Base-by-base conservation (phyloP, 2,113 vertebrate genomes). In the Erinaceus europaeus region DNA sequence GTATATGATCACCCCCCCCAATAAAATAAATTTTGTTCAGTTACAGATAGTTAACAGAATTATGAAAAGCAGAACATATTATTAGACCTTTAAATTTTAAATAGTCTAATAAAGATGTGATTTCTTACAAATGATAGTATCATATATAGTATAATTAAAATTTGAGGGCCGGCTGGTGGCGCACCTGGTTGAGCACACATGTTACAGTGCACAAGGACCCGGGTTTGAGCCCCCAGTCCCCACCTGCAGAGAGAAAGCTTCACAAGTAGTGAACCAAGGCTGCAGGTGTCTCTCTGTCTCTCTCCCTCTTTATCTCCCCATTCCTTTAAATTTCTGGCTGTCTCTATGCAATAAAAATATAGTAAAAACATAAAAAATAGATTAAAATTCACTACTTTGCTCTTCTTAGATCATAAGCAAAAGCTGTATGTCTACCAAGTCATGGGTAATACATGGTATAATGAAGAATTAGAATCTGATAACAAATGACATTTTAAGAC, bases 71-170 rank as follows among this genome's bases (percentile, higher is more conserved):
- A 72, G 38, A 62, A 46, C 21, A 42, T 14, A 61, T 74, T 69
- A 38, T 84, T 77, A 71, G 36, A 69, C 69, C 40, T 81, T 80
- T 68, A 61, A 25, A 59, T 74, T 38, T 80, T 76, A 71, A 82
- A 44, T 12, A 69, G 23, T 55, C 15, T 34, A 84, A 57, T 44
- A 50, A 62, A 13, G 64, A 14, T 73, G 79, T 15, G 46, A 1
- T 79, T 89, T 86, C 32, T 81, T 92, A 25, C 8, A 36, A 53
- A 17, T 57, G 15, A 65, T 72, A 38, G 65, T 27, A 42, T 46
- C 14, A 14, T 50, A 18, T 74, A 38, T 3, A 68, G 12, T 55
- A 67, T n/a, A n/a, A n/a, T n/a, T n/a, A n/a, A n/a, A n/a, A n/a
- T n/a, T n/a, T n/a, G n/a, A n/a, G n/a, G n/a, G n/a, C n/a, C n/a